phyloP scores from a whole-genome alignment of 2,888 invertebrate genomes.

The Pomacea canaliculata region DNA sequence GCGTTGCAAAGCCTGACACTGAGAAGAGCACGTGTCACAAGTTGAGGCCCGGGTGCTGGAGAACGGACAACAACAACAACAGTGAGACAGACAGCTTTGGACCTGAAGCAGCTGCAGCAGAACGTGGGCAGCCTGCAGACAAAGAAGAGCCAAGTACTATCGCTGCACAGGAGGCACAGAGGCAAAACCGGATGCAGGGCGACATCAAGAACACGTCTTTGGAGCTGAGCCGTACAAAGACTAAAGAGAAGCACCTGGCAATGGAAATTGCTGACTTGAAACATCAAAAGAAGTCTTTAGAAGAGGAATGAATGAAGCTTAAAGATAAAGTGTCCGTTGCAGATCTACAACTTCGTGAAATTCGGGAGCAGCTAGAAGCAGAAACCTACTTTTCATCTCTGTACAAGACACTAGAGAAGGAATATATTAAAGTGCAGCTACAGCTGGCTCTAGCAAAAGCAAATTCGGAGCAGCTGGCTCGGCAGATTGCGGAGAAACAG shows the following conservation, averaged over 20 bases:
- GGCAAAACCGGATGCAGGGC: conserved; percentile 84
- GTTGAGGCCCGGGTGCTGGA: conserved; percentile 83
- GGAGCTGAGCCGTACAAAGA: conserved; percentile 80
- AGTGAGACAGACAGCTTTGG: conserved; percentile 89
- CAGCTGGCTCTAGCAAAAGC: conserved; percentile 90
- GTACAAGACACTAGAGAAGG: conserved; percentile 93
- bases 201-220: conserved; percentile 82
- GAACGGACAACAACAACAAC: conserved; percentile 90
- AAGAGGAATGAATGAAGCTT: conserved; percentile 82
- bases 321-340: conserved; percentile 76
- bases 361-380: conserved; percentile 94
- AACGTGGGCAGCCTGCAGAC: conserved; percentile 92
- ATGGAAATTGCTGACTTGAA: conserved; percentile 78
- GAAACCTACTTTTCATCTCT: conserved; percentile 96
- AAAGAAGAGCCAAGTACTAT: conserved; percentile 79
- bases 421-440: conserved; percentile 89
- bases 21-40: conserved; percentile 92
- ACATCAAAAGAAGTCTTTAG: conserved; percentile 79
- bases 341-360: conserved; percentile 85
- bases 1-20: conserved; percentile 90
- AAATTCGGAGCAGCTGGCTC: conserved; percentile 93
- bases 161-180: conserved; percentile 92
- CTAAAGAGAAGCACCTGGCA: conserved; percentile 78
- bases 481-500: conserved; percentile 92
- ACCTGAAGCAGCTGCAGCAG: conserved; percentile 94